Conservation (phyloP, 2,113 vertebrate genomes). For the Xiphophorus hellerii region DNA sequence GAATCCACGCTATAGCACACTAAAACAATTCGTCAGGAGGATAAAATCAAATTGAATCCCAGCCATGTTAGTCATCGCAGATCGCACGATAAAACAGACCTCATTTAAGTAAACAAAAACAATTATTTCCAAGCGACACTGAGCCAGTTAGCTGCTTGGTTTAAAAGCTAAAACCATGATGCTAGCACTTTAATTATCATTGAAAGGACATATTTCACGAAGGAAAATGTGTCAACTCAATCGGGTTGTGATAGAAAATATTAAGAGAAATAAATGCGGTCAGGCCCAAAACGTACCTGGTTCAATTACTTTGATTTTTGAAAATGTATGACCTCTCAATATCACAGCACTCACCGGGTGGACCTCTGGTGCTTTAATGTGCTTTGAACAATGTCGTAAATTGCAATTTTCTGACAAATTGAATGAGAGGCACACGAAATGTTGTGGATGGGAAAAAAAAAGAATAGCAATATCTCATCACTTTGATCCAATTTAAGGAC, state of each 20-base stretch:
- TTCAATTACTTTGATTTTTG: conserved; percentile 1
- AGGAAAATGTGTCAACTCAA: background rate
- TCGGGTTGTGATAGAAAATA: background rate
- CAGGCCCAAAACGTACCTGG: conserved; percentile 37
- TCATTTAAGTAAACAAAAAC: background rate
- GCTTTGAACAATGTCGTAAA: conserved; percentile 1
- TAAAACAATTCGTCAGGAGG: no score
- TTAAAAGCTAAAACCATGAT: conserved; percentile 23
- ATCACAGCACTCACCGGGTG: conserved; percentile 47
- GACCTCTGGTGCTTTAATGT: conserved; percentile 11
- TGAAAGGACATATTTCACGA: background rate
- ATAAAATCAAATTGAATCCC: fast-evolving
- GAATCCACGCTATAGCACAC: background rate
- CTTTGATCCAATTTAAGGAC: background rate
- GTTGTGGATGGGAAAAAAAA: background rate
- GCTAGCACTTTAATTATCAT: conserved; percentile 4
- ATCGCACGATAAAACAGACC: background rate
- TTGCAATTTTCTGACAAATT: background rate
- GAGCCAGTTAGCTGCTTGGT: conserved; percentile 16
- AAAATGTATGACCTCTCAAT: conserved; percentile 74
- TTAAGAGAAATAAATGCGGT: background rate
- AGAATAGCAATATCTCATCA: background rate
- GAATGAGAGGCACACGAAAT: background rate
- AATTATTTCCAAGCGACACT: background rate
- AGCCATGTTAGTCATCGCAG: no score